phyloP scores from a whole-genome alignment of 2,797 vertebrate genomes.

The Poecilia wingei region DNA sequence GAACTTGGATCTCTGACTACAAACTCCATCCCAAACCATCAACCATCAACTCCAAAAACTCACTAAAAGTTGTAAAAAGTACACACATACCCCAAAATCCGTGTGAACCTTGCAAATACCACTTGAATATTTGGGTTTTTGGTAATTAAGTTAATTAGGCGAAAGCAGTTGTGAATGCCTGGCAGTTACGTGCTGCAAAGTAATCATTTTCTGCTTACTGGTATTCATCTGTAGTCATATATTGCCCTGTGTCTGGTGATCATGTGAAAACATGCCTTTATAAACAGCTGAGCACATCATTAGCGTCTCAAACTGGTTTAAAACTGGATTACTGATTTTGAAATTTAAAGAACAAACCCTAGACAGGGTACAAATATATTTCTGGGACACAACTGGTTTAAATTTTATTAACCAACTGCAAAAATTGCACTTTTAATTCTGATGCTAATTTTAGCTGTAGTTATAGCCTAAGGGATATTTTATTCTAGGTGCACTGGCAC shows the following conservation, averaged over 20 bases:
- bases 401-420: background rate
- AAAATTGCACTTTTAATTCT: background rate
- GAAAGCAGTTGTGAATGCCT: conserved; percentile 48
- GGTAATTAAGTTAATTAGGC: conserved; percentile 66
- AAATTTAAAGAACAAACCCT: background rate
- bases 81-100: conserved; percentile 33
- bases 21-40: background rate
- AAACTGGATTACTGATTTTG: background rate
- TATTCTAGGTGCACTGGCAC: conserved; percentile 23
- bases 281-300: background rate
- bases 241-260: conserved; percentile 13
- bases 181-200: conserved; percentile 35
- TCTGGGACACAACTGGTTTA: background rate
- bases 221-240: background rate
- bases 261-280: background rate
- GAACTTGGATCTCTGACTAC: background rate
- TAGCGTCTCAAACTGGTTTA: background rate
- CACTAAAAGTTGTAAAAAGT: conserved; percentile 9
- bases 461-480: conserved; percentile 4
- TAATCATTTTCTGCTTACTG: conserved; percentile 41
- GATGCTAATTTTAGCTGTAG: background rate
- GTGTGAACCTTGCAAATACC: conserved; percentile 23
- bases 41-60: background rate
- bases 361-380: background rate
- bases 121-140: conserved; percentile 53